Conservation (phyloP, 2,888 invertebrate genomes). For the Pantelozetes paolii region DNA sequence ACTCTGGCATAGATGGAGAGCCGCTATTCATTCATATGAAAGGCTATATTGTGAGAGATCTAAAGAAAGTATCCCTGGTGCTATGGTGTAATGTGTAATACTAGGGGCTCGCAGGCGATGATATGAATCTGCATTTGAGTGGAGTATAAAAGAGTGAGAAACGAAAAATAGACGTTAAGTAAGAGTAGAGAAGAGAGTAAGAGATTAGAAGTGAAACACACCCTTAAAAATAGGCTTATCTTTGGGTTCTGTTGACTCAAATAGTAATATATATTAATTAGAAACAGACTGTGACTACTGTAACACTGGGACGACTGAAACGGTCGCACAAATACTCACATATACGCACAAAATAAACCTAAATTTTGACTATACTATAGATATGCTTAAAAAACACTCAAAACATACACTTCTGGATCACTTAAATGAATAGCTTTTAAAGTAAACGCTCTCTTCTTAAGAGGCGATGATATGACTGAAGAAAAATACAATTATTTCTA, state of each 20-base stretch:
- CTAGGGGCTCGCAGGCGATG: background rate
- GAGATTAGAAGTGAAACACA: slow-evolving; percentile 22
- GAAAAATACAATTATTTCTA: background rate
- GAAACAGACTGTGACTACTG: slow-evolving; percentile 16
- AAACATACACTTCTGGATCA: background rate
- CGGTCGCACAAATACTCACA: background rate
- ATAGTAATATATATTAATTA: slow-evolving; percentile 20
- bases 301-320: too few species aligned
- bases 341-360: background rate
- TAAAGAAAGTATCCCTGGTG: background rate
- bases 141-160: background rate
- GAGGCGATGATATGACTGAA: background rate
- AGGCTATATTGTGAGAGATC: background rate
- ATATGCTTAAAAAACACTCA: too few species aligned
- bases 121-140: too few species aligned
- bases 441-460: background rate
- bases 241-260: background rate
- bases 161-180: background rate
- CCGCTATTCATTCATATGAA: too few species aligned
- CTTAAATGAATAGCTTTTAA: slow-evolving; percentile 1
- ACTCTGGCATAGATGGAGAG: background rate
- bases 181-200: slow-evolving; percentile 33
- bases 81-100: slow-evolving; percentile 3
- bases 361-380: too few species aligned
- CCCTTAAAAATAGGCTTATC: background rate